Conservation (phyloP, 2,797 vertebrate species). For the Gallinago stenura region DNA sequence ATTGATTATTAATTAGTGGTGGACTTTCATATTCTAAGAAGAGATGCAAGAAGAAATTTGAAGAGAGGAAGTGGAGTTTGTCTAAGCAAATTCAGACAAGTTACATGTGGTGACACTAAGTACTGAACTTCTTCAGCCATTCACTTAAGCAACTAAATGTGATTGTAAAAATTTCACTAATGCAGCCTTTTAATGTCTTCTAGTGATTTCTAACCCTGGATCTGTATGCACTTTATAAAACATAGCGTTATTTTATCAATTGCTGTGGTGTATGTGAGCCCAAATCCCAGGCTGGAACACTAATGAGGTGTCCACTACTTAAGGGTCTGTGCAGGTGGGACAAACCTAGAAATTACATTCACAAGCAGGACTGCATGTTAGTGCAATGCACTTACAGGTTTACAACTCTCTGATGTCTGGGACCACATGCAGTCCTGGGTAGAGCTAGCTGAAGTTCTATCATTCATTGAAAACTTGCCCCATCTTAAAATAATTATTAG, state of each 20-base stretch:
- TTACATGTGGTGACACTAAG: constrained; percentile 48
- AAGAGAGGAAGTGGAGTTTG: background rate
- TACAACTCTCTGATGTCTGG: background rate
- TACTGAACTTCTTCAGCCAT: constrained; percentile 44
- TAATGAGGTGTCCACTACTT: background rate
- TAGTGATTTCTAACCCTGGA: background rate
- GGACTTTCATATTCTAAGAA: constrained; percentile 40
- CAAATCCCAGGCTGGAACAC: background rate
- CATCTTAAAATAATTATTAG: background rate
- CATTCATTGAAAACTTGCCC: background rate
- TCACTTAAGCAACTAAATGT: constrained; percentile 65
- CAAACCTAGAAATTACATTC: background rate
- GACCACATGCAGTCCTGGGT: background rate
- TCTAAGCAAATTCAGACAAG: constrained; percentile 26
- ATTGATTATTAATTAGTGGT: background rate
- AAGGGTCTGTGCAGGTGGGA: background rate
- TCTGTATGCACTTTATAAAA: background rate
- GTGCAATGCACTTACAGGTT: background rate
- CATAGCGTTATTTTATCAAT: background rate
- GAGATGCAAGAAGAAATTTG: background rate
- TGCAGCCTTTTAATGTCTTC: background rate
- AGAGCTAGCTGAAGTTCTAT: background rate
- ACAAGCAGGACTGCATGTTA: background rate
- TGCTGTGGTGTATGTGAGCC: background rate
- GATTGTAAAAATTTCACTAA: constrained; percentile 3